Percentiles rank a stretch among this genome's conserved stretches.
Evolutionary conservation across 2,797 vertebrate genomes (phyloP).

Genomic region (Eulemur coronatus): DNA sequence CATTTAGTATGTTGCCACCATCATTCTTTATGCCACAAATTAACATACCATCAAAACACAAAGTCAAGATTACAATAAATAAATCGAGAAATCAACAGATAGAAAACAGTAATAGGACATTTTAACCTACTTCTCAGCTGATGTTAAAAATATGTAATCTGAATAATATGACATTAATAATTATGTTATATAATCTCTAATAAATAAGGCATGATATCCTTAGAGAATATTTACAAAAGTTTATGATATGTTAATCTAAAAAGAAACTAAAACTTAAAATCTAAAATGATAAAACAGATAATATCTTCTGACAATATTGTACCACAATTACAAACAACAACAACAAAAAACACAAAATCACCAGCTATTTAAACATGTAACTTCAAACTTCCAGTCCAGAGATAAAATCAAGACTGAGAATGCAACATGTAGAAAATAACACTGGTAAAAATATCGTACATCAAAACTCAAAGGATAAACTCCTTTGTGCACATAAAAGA

Average conservation of each 20-base stretch:
- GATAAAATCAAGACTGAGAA: background rate
- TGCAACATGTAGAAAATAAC: background rate
- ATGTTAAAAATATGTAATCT: background rate
- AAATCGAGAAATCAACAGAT: background rate
- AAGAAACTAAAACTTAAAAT: background rate
- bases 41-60: background rate
- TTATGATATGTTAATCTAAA: background rate
- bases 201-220: background rate
- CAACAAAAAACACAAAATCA: background rate
- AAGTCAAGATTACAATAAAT: background rate
- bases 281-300: background rate
- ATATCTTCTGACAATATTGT: background rate
- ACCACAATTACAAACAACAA: background rate
- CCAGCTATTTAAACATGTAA: background rate
- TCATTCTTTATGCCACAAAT: constrained; percentile 13
- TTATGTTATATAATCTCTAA: background rate
- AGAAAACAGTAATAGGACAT: background rate
- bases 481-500: background rate
- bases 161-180: background rate
- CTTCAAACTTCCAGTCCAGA: background rate
- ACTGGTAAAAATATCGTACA: background rate
- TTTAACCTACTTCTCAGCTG: background rate
- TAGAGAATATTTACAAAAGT: background rate
- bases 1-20: background rate
- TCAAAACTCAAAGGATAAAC: background rate